phyloP scores from a whole-genome alignment of 2,888 invertebrate species.

The Ormyrus pomaceus region DNA sequence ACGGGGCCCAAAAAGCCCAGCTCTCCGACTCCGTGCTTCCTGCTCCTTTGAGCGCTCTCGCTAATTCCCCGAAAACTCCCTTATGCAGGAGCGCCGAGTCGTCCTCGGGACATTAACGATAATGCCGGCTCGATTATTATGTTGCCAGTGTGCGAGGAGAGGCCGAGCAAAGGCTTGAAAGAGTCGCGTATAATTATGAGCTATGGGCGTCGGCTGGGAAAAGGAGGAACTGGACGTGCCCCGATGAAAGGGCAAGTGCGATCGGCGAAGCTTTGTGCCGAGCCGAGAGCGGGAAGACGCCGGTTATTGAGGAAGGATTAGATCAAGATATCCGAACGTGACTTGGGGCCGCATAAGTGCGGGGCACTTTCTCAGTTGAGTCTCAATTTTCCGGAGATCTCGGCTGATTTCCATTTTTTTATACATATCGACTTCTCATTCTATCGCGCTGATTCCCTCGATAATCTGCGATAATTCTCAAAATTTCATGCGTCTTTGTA shows the following conservation, averaged over 20 bases:
- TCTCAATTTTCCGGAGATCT: slow-evolving; percentile 35
- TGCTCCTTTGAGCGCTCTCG: slow-evolving; percentile 5
- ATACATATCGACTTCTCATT: too few species aligned
- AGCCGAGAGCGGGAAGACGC: neutral
- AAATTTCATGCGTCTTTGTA: too few species aligned
- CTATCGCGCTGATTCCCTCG: too few species aligned
- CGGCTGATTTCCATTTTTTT: slow-evolving; percentile 20
- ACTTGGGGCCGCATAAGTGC: slow-evolving; percentile 30
- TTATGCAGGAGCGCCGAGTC: neutral
- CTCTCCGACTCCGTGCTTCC: slow-evolving; percentile 30
- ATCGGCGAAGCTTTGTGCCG: neutral
- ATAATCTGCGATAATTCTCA: too few species aligned
- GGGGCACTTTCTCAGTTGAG: neutral
- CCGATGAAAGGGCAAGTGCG: slow-evolving; percentile 37
- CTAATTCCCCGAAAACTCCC: slow-evolving; percentile 38
- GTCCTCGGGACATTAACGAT: too few species aligned
- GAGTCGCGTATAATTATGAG: neutral
- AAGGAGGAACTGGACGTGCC: slow-evolving; percentile 33
- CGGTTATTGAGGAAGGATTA: slow-evolving; percentile 36
- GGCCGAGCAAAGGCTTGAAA: slow-evolving; percentile 2
- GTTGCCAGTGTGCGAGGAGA: too few species aligned
- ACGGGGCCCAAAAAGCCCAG: too few species aligned
- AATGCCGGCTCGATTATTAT: too few species aligned
- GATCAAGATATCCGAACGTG: slow-evolving; percentile 47
- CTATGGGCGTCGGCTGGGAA: neutral